Base-by-base conservation (phyloP, 2,888 invertebrate genomes). In the Apoderus coryli region DNA sequence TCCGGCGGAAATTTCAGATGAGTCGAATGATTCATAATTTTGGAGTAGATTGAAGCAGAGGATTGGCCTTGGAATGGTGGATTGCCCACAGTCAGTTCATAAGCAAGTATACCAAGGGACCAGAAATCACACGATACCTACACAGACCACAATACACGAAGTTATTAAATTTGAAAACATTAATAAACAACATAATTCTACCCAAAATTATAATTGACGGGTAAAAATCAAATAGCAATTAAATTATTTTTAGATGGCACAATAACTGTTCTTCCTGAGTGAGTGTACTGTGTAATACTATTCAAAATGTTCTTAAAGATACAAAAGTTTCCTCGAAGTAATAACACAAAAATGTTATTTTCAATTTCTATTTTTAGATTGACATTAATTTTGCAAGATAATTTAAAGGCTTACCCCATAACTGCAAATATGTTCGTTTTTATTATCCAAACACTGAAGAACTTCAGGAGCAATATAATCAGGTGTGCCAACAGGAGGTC, bases 401-500 rank as follows among this genome's bases (percentile, higher is more conserved):
- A n/a, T n/a, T n/a, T 4, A 4, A 23, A 22, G 29, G 41, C 44
- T 47, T 47, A 58, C 59, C 34, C 57, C 57, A 43, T 60, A 60
- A 22, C 37, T 43, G 16, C 44, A 44, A 4, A 34, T 38, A 9
- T 39, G n/a, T n/a, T n/a, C 39, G 29, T 30, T 40, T 40, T 50
- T 53, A 33, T 48, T 52, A 34, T 58, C 73, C 46, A 78, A 69
- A 4, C 76, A 73, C 33, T 73, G 71, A 38, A 88, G 59, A 32
- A 86, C 66, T 60, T 88, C 88, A 0, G 88, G 88, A 16, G 86
- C 81, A 42, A 84, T 75, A 59, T 88, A 88, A 59, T 85, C 82
- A 0, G 85, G 77, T 2, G 86, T 86, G 14, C 79, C 86, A n/a
- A 76, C 74, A 1, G 77, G 76, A 4, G 50, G 48, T 6, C 53